Percentiles rank a stretch among this genome's conserved stretches.
Conservation (phyloP, 2,113 vertebrate genomes). For the Myodes glareolus region DNA sequence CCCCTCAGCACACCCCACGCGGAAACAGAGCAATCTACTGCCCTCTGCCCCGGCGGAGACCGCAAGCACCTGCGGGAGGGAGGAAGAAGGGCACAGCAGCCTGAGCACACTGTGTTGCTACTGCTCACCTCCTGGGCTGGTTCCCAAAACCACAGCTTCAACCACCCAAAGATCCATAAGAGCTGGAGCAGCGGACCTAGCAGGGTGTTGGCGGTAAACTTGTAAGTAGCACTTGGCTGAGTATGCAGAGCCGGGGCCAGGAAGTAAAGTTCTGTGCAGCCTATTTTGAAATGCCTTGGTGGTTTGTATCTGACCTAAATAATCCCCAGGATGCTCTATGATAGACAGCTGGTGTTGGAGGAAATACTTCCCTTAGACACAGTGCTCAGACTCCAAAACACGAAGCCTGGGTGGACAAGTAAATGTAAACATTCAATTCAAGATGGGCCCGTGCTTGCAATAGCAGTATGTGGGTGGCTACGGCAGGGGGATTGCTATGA, state of each 20-base stretch:
- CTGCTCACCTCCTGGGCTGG: not conserved
- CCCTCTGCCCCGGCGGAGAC: not conserved
- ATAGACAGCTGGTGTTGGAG: not conserved
- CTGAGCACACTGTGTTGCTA: not conserved
- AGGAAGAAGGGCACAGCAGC: not conserved
- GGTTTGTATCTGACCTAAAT: conserved; percentile 52
- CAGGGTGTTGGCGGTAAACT: not conserved
- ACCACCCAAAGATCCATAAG: not conserved
- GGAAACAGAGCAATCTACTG: not conserved
- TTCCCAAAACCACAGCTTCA: not conserved
- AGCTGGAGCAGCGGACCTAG: not conserved
- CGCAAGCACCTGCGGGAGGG: not conserved
- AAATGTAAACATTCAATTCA: not conserved
- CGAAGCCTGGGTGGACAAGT: conserved; percentile 21
- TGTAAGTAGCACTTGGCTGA: conserved; percentile 4
- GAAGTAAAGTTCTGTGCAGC: not conserved
- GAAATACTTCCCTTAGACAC: not conserved
- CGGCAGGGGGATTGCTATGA: not conserved
- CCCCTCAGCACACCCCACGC: not conserved
- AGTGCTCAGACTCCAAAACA: conserved; percentile 43
- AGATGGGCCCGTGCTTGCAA: no score
- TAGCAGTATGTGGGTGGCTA: not conserved
- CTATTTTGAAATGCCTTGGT: conserved; percentile 17
- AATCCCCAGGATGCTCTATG: not conserved
- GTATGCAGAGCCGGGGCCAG: not conserved